Conservation (phyloP, 1,140 invertebrate species). For the Sitodiplosis mosellana region DNA sequence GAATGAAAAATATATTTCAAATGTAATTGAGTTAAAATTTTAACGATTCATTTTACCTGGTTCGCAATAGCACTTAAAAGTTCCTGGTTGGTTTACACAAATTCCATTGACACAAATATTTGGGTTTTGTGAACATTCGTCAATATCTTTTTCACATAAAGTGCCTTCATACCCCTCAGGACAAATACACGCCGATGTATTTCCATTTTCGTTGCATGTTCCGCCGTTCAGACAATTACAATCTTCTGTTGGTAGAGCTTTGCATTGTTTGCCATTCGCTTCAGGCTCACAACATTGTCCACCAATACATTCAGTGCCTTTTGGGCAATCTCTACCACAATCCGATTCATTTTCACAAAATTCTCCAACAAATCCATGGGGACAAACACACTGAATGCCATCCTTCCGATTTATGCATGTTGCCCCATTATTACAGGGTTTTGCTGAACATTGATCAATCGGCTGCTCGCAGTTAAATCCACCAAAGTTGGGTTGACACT, state of each 20-base stretch:
- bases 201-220: constrained; percentile 46
- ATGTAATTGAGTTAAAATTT: too few species aligned
- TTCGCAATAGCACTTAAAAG: constrained; percentile 69
- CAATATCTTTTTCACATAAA: constrained; percentile 52
- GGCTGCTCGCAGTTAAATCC: constrained; percentile 43
- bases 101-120: constrained; percentile 64
- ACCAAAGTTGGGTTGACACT: constrained; percentile 64
- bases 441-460: constrained; percentile 32
- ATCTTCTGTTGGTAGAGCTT: constrained; percentile 28
- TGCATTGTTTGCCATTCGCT: constrained; percentile 34
- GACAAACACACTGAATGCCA: constrained; percentile 48
- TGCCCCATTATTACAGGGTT: constrained; percentile 41
- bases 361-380: constrained; percentile 43
- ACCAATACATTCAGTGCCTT: constrained; percentile 21
- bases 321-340: constrained; percentile 19
- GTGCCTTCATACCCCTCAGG: constrained; percentile 50
- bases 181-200: constrained; percentile 56
- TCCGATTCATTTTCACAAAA: constrained; percentile 20
- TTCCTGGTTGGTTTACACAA: constrained; percentile 56
- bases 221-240: constrained; percentile 61
- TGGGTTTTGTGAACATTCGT: constrained; percentile 48
- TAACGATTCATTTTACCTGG: too few species aligned
- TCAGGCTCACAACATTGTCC: constrained; percentile 42
- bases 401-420: constrained; percentile 32
- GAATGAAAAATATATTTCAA: too few species aligned